Base-by-base conservation (phyloP, 2,113 vertebrate species). In the Ailurus styani region DNA sequence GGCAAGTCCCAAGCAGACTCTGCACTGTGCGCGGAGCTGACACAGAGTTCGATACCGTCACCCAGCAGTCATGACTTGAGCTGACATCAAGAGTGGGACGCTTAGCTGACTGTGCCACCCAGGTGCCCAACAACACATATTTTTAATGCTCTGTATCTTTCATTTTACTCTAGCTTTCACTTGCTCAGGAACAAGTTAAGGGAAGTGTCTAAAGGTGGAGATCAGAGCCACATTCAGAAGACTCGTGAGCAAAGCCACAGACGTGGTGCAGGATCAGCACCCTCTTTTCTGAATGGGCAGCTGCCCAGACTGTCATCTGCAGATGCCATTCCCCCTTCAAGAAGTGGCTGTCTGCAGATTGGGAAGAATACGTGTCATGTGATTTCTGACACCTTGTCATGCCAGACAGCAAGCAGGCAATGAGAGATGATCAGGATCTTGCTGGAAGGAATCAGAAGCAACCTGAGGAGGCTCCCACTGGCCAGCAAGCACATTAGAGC, bases 181-280 rank as follows among this genome's bases (percentile, higher is more conserved):
- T 60, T 85, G 77, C 89, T 72, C 13, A 20, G 81, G 54, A 42
- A 50, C 60, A n/a, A 40, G 17, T 81, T 14, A 40, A 18, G 23
- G 15, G 45, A 7, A 72, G 52, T 45, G 42, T 17, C 40, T 21
- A 40, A 83, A 73, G 47, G 73, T 10, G 47, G 45, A 66, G 55
- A 52, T 27, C 34, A 62, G 57, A 4, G 18, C n/a, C 27, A 29
- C 6, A 11, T 21, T 62, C n/a, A 57, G 64, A 57, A 37, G 62
- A 13, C 25, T 75, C 20, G 50, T 37, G 3, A 40, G 12, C 20
- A 84, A 84, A 66, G 4, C 60, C 40, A n/a, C 5, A 2, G 50
- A 21, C 18, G 47, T 18, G 1, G 17, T 40, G 37, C 4, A 0
- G 64, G 15, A 0, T 34, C 4, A 6, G 75, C 37, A 15, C 0